A percentile compares a stretch with the other conserved stretches of the same genome.
Evolutionary conservation across 1,140 invertebrate genomes (phyloP).

Genomic region (Aphis craccivora): DNA sequence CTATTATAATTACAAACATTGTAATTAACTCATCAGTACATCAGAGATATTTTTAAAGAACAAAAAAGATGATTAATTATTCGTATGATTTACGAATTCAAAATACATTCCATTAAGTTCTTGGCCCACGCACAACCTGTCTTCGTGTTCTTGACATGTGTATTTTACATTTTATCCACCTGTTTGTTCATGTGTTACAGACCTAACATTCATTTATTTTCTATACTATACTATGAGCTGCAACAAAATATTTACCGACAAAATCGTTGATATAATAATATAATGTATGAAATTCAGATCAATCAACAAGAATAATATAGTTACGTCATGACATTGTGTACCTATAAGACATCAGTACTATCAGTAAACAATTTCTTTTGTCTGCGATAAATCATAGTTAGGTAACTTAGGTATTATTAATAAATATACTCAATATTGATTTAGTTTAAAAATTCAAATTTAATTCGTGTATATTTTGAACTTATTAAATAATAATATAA

Average conservation of each 20-base stretch:
- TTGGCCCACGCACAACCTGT: conserved; percentile 32
- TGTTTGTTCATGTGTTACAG: neutral
- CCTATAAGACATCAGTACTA: neutral
- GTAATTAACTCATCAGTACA: conserved; percentile 21
- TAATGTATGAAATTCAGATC: neutral
- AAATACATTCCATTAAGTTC: conserved; percentile 11
- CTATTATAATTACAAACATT: neutral
- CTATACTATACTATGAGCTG: neutral
- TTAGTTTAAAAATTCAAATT: neutral
- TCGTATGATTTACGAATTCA: neutral
- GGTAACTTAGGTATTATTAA: neutral
- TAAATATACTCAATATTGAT: neutral
- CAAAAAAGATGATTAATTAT: conserved; percentile 34
- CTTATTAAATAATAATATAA: neutral
- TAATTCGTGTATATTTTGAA: neutral
- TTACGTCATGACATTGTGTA: neutral
- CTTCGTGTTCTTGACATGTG: conserved; percentile 22
- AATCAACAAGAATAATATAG: neutral
- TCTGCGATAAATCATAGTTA: neutral
- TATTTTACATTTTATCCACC: conserved; percentile 18
- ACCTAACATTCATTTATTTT: neutral
- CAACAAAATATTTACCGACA: neutral
- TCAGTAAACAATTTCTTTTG: neutral
- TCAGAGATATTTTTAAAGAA: neutral
- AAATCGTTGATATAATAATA: neutral